Conservation (phyloP, 2,888 invertebrate genomes). For the Noctua pronuba region DNA sequence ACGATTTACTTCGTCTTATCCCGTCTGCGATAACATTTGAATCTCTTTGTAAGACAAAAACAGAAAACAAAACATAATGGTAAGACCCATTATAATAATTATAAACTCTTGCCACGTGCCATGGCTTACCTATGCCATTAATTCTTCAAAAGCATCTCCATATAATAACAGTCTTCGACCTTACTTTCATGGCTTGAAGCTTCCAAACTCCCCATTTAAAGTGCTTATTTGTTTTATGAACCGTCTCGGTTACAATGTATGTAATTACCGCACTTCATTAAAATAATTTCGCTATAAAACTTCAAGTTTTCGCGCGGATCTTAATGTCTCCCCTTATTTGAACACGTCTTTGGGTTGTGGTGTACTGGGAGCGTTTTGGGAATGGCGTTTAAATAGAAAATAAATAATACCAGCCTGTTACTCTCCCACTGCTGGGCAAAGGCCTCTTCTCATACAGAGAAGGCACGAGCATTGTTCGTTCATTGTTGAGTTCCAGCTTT, state of each 20-base stretch:
- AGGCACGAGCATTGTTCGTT: no score
- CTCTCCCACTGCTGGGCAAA: no score
- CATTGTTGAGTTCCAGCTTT: no score
- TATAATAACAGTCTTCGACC: constrained; percentile 10
- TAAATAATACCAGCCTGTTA: no score
- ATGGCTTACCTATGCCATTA: constrained; percentile 6
- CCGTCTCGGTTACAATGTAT: constrained; percentile 63
- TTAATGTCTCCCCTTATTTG: constrained; percentile 70
- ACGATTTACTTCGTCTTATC: no score
- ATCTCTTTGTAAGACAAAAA: no score
- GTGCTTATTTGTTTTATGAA: constrained; percentile 61
- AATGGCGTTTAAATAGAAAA: no score
- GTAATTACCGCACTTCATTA: constrained; percentile 76
- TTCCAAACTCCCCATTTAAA: constrained; percentile 11
- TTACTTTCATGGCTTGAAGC: constrained; percentile 12
- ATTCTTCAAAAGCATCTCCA: constrained; percentile 14
- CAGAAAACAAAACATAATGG: neutral
- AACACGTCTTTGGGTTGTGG: constrained; percentile 43
- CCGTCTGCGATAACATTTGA: no score
- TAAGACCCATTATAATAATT: neutral
- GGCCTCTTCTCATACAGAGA: no score
- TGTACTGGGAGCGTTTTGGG: constrained; percentile 34
- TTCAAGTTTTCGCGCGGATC: constrained; percentile 71
- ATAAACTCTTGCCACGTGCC: neutral
- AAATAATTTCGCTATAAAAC: constrained; percentile 76